These are phyloP conservation scores for Nomada goodeniana DNA, from an alignment of 2,888 invertebrate species.

Conservation along the genomic window DNA sequence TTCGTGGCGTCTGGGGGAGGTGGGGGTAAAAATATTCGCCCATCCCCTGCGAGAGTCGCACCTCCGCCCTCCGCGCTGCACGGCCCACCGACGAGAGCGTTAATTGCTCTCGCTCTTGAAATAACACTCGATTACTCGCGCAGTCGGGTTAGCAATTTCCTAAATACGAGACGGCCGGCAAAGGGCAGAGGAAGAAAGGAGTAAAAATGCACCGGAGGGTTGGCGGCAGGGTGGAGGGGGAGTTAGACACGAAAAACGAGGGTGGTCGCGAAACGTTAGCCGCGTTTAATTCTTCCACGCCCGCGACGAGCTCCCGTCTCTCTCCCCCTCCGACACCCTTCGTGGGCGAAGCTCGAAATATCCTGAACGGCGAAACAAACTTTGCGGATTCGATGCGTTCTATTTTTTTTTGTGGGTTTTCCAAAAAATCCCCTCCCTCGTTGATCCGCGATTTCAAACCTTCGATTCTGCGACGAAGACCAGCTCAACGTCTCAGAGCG, in stretches of 20 bases:
- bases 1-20: neutral
- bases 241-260: conserved; percentile 41
- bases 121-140: conserved; percentile 54
- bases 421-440: conserved; percentile 15
- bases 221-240: neutral
- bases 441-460: conserved; percentile 6
- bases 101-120: conserved; percentile 56
- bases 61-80: neutral
- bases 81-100: conserved; percentile 44
- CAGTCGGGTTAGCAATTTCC: conserved; percentile 60
- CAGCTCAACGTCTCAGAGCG: conserved; percentile 19
- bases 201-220: neutral
- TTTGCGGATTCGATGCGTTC: neutral
- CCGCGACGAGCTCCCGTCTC: conserved; percentile 9
- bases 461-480: conserved; percentile 19
- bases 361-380: conserved; percentile 27
- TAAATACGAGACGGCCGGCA: conserved; percentile 37
- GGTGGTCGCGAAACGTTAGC: conserved; percentile 36
- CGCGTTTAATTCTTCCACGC: conserved; percentile 63
- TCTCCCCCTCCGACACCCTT: neutral
- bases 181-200: conserved; percentile 11
- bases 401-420: neutral
- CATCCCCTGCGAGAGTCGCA: conserved; percentile 30
- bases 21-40: conserved; percentile 48
- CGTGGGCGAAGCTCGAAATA: conserved; percentile 20